Percentiles rank a stretch among this genome's conserved stretches.
Conservation (phyloP, 2,797 vertebrate genomes). For the Carduelis carduelis region DNA sequence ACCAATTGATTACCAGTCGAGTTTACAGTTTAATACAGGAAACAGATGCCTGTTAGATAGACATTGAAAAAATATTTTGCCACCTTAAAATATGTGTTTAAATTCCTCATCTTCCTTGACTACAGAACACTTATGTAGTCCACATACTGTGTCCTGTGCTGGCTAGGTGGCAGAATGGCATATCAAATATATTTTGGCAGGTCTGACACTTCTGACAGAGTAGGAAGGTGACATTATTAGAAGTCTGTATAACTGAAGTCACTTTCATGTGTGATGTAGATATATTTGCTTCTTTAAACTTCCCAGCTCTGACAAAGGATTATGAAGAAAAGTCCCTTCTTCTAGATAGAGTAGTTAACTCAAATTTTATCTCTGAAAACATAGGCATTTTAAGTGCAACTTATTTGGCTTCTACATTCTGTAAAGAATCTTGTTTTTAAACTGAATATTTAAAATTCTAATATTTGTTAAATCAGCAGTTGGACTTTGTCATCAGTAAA, state of each 20-base stretch:
- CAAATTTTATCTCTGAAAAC: neutral
- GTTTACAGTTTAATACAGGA: neutral
- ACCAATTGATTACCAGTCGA: neutral
- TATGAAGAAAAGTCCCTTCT: neutral
- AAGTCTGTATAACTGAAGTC: neutral
- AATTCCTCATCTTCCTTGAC: neutral
- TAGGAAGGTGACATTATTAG: neutral
- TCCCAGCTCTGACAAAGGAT: neutral
- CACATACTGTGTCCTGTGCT: neutral
- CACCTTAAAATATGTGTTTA: neutral
- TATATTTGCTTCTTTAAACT: neutral
- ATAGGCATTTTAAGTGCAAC: neutral
- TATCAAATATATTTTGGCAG: neutral
- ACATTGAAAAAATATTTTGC: neutral
- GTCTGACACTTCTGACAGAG: neutral
- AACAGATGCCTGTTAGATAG: neutral
- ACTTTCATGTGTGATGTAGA: neutral
- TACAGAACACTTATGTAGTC: neutral
- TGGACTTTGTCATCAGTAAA: neutral
- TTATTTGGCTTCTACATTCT: neutral
- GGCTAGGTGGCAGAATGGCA: neutral
- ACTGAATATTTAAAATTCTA: neutral
- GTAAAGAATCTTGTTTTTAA: neutral
- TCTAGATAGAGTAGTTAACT: neutral
- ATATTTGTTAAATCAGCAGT: neutral